Percentiles rank a stretch among this genome's conserved stretches.
phyloP scores from a whole-genome alignment of 2,797 vertebrate genomes.

The Todus mexicanus region DNA sequence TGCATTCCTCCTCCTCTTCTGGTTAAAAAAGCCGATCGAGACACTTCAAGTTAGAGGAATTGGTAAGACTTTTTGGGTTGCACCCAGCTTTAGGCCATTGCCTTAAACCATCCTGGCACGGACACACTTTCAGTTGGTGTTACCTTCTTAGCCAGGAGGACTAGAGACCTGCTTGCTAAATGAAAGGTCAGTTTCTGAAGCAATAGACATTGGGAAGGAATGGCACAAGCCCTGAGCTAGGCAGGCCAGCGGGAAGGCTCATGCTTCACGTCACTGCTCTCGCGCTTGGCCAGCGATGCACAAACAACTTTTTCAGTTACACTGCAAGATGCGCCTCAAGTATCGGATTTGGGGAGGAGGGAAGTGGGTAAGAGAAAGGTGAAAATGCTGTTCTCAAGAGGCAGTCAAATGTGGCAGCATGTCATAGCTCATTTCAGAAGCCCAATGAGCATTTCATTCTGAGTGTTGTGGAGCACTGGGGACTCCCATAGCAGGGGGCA shows the following conservation, averaged over 20 bases:
- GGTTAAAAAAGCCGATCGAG: not conserved
- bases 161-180: not conserved
- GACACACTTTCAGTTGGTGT: fast-evolving
- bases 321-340: fast-evolving
- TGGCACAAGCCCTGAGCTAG: not conserved
- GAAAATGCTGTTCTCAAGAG: not conserved
- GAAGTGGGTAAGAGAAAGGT: not conserved
- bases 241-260: fast-evolving
- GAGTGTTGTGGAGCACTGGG: not conserved
- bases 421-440: not conserved
- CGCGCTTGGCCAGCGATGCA: not conserved
- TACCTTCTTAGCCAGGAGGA: not conserved
- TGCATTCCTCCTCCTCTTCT: not conserved
- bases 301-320: not conserved
- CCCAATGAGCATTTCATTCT: not conserved
- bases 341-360: not conserved
- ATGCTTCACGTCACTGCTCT: not conserved
- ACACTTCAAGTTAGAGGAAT: not conserved
- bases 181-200: not conserved
- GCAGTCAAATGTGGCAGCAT: not conserved
- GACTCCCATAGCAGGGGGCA: not conserved
- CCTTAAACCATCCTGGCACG: not conserved
- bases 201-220: not conserved
- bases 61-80: not conserved
- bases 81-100: fast-evolving